Percentiles rank a stretch among this genome's conserved stretches.
Evolutionary conservation across 2,888 invertebrate genomes (phyloP).

Genomic region (Halocaridina rubra): DNA sequence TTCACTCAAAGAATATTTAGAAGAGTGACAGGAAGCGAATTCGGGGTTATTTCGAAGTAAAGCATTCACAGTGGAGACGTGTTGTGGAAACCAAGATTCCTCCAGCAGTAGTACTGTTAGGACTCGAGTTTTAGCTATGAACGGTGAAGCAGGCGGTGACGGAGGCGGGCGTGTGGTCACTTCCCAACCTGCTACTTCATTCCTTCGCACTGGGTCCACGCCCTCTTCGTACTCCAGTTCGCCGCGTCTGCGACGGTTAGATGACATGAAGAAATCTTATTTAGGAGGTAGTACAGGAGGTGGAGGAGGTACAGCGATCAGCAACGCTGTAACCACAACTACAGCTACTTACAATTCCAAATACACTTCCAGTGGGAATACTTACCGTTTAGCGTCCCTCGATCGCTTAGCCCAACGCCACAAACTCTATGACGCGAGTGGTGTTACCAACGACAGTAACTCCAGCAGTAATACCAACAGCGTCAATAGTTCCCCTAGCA

Average conservation of each 20-base stretch:
- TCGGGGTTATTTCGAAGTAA: not conserved
- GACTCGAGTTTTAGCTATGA: slow-evolving; percentile 40
- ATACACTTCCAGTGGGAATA: slow-evolving; percentile 66
- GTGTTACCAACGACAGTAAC: slow-evolving; percentile 26
- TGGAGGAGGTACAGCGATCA: not conserved
- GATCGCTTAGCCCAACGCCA: slow-evolving; percentile 85
- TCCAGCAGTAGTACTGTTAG: not conserved
- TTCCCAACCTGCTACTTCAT: slow-evolving; percentile 30
- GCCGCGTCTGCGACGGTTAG: slow-evolving; percentile 46
- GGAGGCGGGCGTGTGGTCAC: slow-evolving; percentile 29
- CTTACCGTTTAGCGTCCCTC: slow-evolving; percentile 82
- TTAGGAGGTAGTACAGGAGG: not conserved
- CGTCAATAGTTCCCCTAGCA: slow-evolving; percentile 2
- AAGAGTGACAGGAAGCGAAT: no score
- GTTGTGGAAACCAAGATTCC: slow-evolving; percentile 16
- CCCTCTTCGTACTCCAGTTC: slow-evolving; percentile 55
- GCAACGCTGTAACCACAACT: not conserved
- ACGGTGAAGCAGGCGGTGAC: slow-evolving; percentile 41
- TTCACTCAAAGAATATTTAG: no score
- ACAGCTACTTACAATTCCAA: slow-evolving; percentile 20
- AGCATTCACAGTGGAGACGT: slow-evolving; percentile 42
- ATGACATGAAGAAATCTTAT: slow-evolving; percentile 61
- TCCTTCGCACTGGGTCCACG: slow-evolving; percentile 42
- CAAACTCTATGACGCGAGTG: slow-evolving; percentile 73
- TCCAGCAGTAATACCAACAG: slow-evolving; percentile 4